Conservation (phyloP, 2,113 vertebrate species). For the Tragelaphus buxtoni region DNA sequence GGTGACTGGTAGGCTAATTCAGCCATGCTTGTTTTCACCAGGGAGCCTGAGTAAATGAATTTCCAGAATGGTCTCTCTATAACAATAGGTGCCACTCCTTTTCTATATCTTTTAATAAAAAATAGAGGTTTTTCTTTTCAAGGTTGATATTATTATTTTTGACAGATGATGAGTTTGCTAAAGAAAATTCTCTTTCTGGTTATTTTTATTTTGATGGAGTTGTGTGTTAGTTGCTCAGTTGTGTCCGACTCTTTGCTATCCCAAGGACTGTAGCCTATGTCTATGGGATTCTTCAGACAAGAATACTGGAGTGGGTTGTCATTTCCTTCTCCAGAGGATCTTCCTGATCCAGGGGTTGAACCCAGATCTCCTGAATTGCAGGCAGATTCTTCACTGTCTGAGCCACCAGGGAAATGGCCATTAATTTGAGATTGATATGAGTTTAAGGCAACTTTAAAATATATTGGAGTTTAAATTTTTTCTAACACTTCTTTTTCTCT, state of each 20-base stretch:
- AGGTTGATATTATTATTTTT: constrained; percentile 5
- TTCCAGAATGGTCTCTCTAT: background rate
- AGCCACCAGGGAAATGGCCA: background rate
- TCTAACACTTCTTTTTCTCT: background rate
- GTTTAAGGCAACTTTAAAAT: background rate
- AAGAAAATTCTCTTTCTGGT: background rate
- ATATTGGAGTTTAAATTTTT: background rate
- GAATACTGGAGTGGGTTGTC: background rate
- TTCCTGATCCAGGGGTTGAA: background rate
- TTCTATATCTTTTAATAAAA: background rate
- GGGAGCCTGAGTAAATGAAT: background rate
- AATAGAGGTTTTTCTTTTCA: background rate
- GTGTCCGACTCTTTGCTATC: background rate
- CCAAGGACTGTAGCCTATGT: background rate
- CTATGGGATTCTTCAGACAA: background rate
- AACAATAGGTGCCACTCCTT: background rate
- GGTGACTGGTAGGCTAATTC: background rate
- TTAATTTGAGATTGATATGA: background rate
- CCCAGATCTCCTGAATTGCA: background rate
- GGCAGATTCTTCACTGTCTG: background rate
- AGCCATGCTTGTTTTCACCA: background rate
- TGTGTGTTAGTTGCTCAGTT: background rate
- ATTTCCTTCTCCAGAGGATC: background rate
- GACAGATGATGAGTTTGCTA: background rate
- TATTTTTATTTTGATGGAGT: background rate